These are phyloP conservation scores for Hecatera dysodea DNA, from an alignment of 2,888 invertebrate species.

Conservation along the genomic window DNA sequence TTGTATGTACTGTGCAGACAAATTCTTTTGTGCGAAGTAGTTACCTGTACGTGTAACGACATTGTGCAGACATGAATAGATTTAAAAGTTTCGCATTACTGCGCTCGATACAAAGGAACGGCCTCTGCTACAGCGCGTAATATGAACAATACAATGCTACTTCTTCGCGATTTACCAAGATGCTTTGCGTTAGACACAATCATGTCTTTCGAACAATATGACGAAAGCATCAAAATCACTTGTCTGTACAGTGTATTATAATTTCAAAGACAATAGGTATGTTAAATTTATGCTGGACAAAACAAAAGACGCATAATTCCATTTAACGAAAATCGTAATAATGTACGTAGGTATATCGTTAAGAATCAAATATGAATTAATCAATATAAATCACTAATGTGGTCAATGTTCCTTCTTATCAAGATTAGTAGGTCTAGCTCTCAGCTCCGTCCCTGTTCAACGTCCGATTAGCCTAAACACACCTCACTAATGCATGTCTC, in stretches of 20 bases:
- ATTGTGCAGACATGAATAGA: conserved; percentile 68
- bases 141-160: conserved; percentile 66
- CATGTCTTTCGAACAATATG: conserved; percentile 58
- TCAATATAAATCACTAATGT: background rate
- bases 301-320: background rate
- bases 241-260: background rate
- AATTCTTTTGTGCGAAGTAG: conserved; percentile 65
- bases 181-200: conserved; percentile 54
- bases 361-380: too few relatives aligned
- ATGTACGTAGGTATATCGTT: too few relatives aligned
- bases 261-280: conserved; percentile 6
- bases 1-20: conserved; percentile 51
- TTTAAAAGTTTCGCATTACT: conserved; percentile 76
- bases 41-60: conserved; percentile 51
- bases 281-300: background rate
- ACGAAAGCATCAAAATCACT: conserved; percentile 46
- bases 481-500: conserved; percentile 23
- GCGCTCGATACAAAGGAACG: conserved; percentile 78
- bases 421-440: background rate
- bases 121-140: conserved; percentile 72
- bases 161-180: conserved; percentile 66
- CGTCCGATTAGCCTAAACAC: conserved; percentile 25
- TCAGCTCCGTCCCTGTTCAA: conserved; percentile 22
- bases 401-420: background rate
- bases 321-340: too few relatives aligned